phyloP scores from a whole-genome alignment of 1,140 invertebrate species.

The Parasteatoda tepidariorum region DNA sequence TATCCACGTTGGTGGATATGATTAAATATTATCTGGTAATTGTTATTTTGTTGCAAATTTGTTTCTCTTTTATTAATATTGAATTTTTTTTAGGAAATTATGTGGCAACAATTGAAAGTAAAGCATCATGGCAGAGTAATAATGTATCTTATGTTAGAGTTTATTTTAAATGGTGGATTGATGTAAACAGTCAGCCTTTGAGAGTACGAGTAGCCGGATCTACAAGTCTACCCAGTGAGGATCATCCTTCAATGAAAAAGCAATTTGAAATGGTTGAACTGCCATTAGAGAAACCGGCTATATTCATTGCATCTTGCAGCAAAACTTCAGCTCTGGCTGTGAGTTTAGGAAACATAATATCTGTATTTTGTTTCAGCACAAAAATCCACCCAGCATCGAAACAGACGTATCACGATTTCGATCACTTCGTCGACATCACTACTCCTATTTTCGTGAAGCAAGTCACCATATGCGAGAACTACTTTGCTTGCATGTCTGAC shows the following conservation, averaged over 20 bases:
- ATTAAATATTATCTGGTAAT: too few species aligned
- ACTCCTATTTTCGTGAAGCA: slow-evolving; percentile 71
- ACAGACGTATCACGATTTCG: slow-evolving; percentile 76
- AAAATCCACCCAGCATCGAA: slow-evolving; percentile 76
- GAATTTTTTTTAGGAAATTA: slow-evolving; percentile 72
- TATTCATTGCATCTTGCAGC: slow-evolving; percentile 75
- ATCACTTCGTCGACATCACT: slow-evolving; percentile 71
- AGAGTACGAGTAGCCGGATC: slow-evolving; percentile 77
- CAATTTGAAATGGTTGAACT: slow-evolving; percentile 78
- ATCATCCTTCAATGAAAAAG: slow-evolving; percentile 69
- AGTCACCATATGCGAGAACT: slow-evolving; percentile 74
- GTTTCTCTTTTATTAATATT: too few species aligned
- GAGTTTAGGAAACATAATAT: slow-evolving; percentile 71
- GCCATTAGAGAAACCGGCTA: slow-evolving; percentile 72
- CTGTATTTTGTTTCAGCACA: slow-evolving; percentile 73
- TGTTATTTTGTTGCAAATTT: too few species aligned
- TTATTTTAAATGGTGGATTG: slow-evolving; percentile 75
- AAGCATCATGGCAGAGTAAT: slow-evolving; percentile 72
- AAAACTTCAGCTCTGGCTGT: slow-evolving; percentile 75
- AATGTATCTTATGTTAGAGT: slow-evolving; percentile 74
- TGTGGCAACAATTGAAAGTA: slow-evolving; percentile 75
- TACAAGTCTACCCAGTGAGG: slow-evolving; percentile 75
- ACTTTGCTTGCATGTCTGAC: slow-evolving; percentile 72
- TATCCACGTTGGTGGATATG: too few species aligned
- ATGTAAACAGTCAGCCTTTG: slow-evolving; percentile 73